These are phyloP conservation scores for Seriola aureovittata DNA, from an alignment of 2,113 vertebrate genomes.

Conservation along the genomic window DNA sequence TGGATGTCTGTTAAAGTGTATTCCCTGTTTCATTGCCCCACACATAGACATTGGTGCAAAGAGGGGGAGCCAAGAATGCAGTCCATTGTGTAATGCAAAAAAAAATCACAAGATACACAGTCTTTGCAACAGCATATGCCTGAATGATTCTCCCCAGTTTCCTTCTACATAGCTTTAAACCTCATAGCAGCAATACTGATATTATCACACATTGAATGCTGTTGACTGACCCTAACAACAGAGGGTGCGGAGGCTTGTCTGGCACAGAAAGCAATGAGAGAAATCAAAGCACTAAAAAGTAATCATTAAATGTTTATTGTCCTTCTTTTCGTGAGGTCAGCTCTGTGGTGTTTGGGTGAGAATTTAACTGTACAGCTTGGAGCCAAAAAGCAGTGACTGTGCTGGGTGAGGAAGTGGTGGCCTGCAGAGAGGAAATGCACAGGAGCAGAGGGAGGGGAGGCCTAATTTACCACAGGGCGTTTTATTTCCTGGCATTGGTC, in stretches of 20 bases:
- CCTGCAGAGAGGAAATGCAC: conserved; percentile 70
- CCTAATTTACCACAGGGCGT: conserved; percentile 73
- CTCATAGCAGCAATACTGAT: background rate
- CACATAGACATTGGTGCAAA: background rate
- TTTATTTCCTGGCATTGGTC: conserved; percentile 75
- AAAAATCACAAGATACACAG: background rate
- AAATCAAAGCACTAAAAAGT: background rate
- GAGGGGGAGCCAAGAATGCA: conserved; percentile 41
- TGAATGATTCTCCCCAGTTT: conserved; percentile 2
- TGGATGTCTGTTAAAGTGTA: background rate
- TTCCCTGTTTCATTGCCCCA: background rate
- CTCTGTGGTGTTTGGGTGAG: background rate
- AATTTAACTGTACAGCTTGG: background rate
- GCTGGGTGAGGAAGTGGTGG: conserved; percentile 62
- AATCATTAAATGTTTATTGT: background rate
- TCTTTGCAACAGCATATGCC: background rate
- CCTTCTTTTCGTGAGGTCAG: background rate
- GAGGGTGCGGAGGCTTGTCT: background rate
- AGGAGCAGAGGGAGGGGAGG: conserved; percentile 55
- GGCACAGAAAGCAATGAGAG: background rate
- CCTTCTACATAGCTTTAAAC: background rate
- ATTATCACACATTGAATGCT: background rate
- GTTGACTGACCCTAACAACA: background rate
- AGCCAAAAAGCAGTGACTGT: conserved; percentile 55
- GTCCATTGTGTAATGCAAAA: conserved; percentile 43